These are phyloP conservation scores for Agrochola circellaris DNA, from an alignment of 2,888 invertebrate species.

Conservation along the genomic window DNA sequence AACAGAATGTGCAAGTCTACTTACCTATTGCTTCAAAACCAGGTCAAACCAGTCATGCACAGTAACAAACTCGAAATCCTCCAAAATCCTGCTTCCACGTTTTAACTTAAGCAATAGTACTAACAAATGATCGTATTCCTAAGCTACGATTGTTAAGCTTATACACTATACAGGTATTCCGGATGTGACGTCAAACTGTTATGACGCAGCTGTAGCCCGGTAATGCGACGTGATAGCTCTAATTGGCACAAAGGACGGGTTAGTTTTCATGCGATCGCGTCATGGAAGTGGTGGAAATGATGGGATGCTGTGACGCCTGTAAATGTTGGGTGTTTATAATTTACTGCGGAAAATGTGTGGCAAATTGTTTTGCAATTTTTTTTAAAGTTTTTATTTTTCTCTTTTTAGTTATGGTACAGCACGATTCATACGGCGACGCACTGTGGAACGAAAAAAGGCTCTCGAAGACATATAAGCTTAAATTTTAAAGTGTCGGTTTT, in stretches of 20 bases:
- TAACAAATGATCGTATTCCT: slow-evolving; percentile 41
- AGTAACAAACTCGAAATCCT: slow-evolving; percentile 15
- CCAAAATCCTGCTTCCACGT: slow-evolving; percentile 4
- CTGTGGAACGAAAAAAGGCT: too few species aligned
- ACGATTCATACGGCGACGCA: too few species aligned
- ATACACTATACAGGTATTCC: slow-evolving; percentile 38
- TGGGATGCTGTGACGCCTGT: background rate
- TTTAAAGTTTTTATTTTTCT: too few species aligned
- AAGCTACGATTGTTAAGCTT: slow-evolving; percentile 11
- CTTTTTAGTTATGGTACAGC: too few species aligned
- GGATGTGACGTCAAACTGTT: slow-evolving; percentile 73
- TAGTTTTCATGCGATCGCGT: slow-evolving; percentile 28
- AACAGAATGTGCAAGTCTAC: too few species aligned
- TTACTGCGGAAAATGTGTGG: background rate
- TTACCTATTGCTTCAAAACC: background rate
- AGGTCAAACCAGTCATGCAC: slow-evolving; percentile 9
- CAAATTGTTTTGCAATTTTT: too few species aligned
- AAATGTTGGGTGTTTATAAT: background rate
- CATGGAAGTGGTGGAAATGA: background rate
- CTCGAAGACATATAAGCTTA: too few species aligned
- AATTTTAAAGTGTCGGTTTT: too few species aligned
- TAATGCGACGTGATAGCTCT: slow-evolving; percentile 72
- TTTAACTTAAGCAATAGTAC: slow-evolving; percentile 21
- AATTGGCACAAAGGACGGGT: slow-evolving; percentile 73
- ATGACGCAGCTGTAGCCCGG: slow-evolving; percentile 71